These are phyloP conservation scores for Temnothorax nylanderi DNA, from an alignment of 1,140 invertebrate species.

Conservation along the genomic window DNA sequence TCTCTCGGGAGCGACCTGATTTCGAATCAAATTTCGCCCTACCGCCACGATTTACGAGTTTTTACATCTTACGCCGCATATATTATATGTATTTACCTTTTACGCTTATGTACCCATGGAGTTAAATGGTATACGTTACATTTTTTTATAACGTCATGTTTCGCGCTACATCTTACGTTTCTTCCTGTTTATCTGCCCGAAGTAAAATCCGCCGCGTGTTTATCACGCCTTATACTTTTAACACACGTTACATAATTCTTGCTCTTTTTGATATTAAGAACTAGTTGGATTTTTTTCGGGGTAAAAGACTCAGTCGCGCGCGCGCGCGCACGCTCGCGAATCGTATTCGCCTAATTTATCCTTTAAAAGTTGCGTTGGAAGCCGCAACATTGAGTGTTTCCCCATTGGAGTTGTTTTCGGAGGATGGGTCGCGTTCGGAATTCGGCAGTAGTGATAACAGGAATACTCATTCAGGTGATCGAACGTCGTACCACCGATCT, in stretches of 20 bases:
- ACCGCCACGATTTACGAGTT: background rate
- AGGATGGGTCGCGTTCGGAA: background rate
- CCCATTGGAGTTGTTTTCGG: no score
- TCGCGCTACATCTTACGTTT: background rate
- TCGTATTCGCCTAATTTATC: background rate
- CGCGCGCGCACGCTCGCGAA: no score
- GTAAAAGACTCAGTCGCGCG: background rate
- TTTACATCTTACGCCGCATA: background rate
- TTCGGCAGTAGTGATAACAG: background rate
- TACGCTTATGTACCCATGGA: background rate
- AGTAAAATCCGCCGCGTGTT: background rate
- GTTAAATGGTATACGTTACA: background rate
- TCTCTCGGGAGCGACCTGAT: background rate
- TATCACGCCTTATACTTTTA: background rate
- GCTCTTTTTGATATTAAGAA: no score
- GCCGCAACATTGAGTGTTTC: background rate
- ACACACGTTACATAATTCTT: background rate
- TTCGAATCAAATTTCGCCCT: background rate
- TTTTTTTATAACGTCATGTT: background rate
- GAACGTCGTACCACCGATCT: slow-evolving; percentile 70
- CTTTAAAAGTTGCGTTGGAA: background rate
- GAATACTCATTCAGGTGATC: slow-evolving; percentile 67
- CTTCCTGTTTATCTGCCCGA: background rate
- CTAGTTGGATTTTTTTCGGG: background rate
- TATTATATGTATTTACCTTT: background rate